Conservation (phyloP, 2,113 vertebrate genomes). For the Myocastor coypus region DNA sequence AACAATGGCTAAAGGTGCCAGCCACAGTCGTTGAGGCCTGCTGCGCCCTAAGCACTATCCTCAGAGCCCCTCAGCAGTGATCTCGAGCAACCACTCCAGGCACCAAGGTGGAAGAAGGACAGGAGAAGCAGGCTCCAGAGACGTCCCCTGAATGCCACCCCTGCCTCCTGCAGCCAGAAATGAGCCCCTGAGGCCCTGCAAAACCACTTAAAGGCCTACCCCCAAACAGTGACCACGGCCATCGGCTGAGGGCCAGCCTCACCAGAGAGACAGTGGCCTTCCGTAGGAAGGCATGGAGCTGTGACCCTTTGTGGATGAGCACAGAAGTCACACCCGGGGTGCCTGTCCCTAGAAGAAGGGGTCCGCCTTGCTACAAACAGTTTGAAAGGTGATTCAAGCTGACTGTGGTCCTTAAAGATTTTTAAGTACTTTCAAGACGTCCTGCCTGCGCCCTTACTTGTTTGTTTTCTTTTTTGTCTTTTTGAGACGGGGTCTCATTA, state of each 20-base stretch:
- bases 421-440: neutral
- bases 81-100: neutral
- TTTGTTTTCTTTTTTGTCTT: no score
- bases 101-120: neutral
- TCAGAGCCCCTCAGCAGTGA: neutral
- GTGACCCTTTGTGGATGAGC: neutral
- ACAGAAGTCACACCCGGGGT: neutral
- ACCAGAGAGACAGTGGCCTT: neutral
- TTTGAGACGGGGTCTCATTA: no score
- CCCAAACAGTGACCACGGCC: neutral
- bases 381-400: neutral
- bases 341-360: neutral
- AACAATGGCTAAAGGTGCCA: neutral
- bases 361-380: neutral
- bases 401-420: neutral
- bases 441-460: neutral
- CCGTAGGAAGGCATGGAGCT: neutral
- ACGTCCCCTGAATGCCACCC: neutral
- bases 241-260: neutral
- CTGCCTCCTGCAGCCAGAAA: neutral
- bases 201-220: neutral
- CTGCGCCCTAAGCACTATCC: no score
- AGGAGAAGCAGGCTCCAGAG: neutral
- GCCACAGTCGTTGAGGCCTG: no score
- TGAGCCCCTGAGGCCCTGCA: fast-evolving